A percentile compares a stretch with the other conserved stretches of the same genome.
Conservation (phyloP, 2,888 invertebrate species). For the Tigriopus californicus region DNA sequence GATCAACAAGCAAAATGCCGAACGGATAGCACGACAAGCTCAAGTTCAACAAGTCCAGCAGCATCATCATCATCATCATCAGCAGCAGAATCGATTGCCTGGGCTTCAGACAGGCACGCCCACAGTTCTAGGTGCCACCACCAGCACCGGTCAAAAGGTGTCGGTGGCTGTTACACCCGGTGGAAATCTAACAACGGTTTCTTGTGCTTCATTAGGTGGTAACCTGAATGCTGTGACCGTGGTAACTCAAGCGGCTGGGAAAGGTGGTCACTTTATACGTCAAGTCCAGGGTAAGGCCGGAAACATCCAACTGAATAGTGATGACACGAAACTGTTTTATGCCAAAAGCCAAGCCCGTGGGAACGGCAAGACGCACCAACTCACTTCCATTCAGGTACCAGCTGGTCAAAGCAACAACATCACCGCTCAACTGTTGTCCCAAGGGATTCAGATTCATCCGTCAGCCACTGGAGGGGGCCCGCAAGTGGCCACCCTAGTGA, state of each 20-base stretch:
- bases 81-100: not conserved
- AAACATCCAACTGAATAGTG: conserved; percentile 36
- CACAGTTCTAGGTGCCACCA: not conserved
- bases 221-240: conserved; percentile 33
- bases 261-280: conserved; percentile 33
- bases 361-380: conserved; percentile 38
- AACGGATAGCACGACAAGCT: conserved; percentile 10
- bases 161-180: conserved; percentile 3
- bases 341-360: conserved; percentile 34
- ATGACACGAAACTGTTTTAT: conserved; percentile 44
- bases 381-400: conserved; percentile 41
- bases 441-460: conserved; percentile 17
- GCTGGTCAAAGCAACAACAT: conserved; percentile 21
- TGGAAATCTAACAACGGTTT: conserved; percentile 10
- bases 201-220: conserved; percentile 19
- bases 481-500: conserved; percentile 41
- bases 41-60: conserved; percentile 16
- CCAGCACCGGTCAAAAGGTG: not conserved
- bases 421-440: not conserved
- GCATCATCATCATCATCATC: conserved; percentile 18
- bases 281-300: conserved; percentile 24
- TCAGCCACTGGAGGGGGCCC: conserved; percentile 16
- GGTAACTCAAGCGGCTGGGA: conserved; percentile 36
- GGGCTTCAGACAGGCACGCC: not conserved
- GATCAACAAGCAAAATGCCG: conserved; percentile 18